phyloP scores from a whole-genome alignment of 1,140 invertebrate species.

The Holcopasites calliopsidis region DNA sequence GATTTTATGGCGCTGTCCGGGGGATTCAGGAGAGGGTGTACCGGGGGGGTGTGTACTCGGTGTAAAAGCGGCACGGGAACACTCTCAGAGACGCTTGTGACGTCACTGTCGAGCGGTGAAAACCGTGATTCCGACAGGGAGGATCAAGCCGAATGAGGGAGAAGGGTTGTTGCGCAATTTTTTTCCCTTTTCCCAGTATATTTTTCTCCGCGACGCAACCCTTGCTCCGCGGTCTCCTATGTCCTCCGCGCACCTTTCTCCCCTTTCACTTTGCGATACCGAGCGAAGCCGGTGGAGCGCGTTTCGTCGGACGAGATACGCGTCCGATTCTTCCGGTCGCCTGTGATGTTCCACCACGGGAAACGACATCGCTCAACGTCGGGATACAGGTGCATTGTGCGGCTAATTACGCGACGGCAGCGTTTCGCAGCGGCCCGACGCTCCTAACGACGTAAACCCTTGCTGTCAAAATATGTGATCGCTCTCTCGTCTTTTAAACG shows the following conservation, averaged over 20 bases:
- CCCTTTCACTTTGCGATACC: background rate
- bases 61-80: constrained; percentile 35
- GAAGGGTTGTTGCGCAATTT: constrained; percentile 22
- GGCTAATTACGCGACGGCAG: background rate
- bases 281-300: background rate
- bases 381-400: background rate
- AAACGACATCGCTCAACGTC: background rate
- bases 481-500: too few relatives aligned
- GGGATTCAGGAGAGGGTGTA: background rate
- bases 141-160: constrained; percentile 23
- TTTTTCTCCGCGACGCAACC: background rate
- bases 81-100: constrained; percentile 54
- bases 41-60: background rate
- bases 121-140: constrained; percentile 16
- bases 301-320: constrained; percentile 29
- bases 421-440: background rate
- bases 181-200: background rate
- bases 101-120: constrained; percentile 35
- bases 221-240: background rate
- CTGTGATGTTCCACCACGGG: constrained; percentile 1
- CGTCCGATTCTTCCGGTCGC: background rate
- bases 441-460: background rate
- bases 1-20: constrained; percentile 67
- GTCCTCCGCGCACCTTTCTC: background rate
- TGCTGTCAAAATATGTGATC: background rate